phyloP scores from a whole-genome alignment of 1,140 invertebrate species.

The Ostrea edulis region DNA sequence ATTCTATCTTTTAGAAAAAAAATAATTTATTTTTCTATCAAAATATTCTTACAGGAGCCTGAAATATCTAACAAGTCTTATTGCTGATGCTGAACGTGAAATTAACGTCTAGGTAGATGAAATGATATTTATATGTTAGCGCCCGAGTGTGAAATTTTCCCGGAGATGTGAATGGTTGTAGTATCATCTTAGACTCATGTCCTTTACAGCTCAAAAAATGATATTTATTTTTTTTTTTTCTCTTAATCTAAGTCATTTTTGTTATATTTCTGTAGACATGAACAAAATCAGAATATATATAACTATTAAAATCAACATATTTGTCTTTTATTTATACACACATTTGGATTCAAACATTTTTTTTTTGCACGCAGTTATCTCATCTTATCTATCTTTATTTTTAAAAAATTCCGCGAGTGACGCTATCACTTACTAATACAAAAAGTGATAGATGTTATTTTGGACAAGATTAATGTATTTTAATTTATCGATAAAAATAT shows the following conservation, averaged over 20 bases:
- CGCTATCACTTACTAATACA: too few species aligned
- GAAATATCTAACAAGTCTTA: not conserved
- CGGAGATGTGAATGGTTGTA: not conserved
- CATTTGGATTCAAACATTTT: not conserved
- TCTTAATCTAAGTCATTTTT: constrained; percentile 33
- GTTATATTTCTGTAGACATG: constrained; percentile 35
- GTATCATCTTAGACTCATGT: not conserved
- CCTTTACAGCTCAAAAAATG: constrained; percentile 18
- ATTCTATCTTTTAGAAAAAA: constrained; percentile 8
- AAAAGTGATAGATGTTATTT: too few species aligned
- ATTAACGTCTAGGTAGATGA: not conserved
- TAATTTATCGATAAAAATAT: not conserved
- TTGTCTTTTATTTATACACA: constrained; percentile 16
- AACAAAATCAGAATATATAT: constrained; percentile 38
- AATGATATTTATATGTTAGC: constrained; percentile 13
- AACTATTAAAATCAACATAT: not conserved
- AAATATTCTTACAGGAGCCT: not conserved
- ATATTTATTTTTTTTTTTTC: constrained; percentile 37
- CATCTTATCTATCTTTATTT: too few species aligned
- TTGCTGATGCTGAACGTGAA: not conserved
- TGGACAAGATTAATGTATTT: too few species aligned
- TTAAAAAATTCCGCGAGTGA: too few species aligned
- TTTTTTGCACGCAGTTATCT: not conserved
- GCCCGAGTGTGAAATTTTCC: constrained; percentile 16
- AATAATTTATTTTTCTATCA: constrained; percentile 24